Percentiles rank a stretch among this genome's conserved stretches.
Conservation (phyloP, 53 echinoderm and acorn worm species). For the Echinometra lucunter region DNA sequence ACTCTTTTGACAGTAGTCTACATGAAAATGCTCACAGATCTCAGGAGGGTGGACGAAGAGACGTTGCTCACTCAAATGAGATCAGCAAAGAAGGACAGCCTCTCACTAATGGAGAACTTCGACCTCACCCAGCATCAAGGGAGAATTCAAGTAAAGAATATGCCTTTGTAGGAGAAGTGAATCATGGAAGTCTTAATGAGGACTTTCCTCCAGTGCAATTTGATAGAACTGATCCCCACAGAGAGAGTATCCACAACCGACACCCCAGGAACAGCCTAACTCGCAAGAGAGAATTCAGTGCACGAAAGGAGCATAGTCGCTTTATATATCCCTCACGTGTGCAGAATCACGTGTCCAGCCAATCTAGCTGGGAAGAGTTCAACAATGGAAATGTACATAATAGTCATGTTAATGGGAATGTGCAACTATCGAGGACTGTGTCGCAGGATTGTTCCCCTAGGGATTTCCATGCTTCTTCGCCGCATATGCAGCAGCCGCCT, state of each 20-base stretch:
- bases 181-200: not conserved
- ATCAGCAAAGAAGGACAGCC: constrained; percentile 10
- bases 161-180: not conserved
- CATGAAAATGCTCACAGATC: constrained; percentile 62
- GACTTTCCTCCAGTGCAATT: constrained; percentile 46
- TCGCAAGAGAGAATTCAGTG: constrained; percentile 6
- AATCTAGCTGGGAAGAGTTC: constrained; percentile 59
- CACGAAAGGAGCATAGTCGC: not conserved
- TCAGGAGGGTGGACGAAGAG: constrained; percentile 2
- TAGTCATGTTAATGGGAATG: constrained; percentile 62
- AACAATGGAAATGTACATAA: constrained; percentile 50
- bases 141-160: not conserved
- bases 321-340: not conserved
- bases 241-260: constrained; percentile 48
- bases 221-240: constrained; percentile 18
- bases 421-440: constrained; percentile 41
- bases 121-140: not conserved
- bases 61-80: constrained; percentile 10
- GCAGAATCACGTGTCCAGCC: constrained; percentile 32
- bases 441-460: constrained; percentile 49
- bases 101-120: constrained; percentile 36
- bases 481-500: constrained; percentile 32
- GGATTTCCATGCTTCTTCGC: constrained; percentile 28
- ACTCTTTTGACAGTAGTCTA: not conserved
- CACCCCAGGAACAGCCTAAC: not conserved